Evolutionary conservation across 2,113 vertebrate species (phyloP).

Genomic region (Ochotona curzoniae): DNA sequence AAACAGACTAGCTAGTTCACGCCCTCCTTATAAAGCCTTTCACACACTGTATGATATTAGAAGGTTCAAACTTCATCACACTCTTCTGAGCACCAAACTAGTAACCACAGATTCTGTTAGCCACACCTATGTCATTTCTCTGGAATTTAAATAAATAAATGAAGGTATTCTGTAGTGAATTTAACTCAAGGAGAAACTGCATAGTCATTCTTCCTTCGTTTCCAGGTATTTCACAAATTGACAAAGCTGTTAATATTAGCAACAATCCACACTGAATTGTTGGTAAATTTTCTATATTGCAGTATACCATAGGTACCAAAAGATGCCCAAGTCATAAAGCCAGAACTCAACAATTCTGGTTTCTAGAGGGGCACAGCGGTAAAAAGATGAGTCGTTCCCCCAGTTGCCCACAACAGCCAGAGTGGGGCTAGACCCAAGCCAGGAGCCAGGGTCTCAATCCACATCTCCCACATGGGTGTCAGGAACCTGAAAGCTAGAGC

Average conservation of each 20-base stretch:
- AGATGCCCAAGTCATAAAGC: neutral
- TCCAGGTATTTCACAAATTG: conserved; percentile 46
- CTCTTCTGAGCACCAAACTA: neutral
- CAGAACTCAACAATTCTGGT: neutral
- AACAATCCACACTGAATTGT: neutral
- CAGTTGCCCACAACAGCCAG: too few species aligned
- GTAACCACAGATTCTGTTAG: conserved; percentile 25
- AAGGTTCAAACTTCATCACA: neutral
- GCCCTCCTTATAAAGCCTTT: neutral
- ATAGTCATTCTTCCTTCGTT: conserved; percentile 30
- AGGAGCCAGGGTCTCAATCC: too few species aligned
- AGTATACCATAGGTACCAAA: neutral
- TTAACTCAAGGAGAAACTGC: conserved; percentile 42
- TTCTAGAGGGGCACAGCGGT: too few species aligned
- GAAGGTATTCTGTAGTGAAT: conserved; percentile 12
- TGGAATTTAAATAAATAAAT: neutral
- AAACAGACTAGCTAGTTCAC: conserved; percentile 15
- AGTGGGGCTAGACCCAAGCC: too few species aligned
- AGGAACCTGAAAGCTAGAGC: too few species aligned
- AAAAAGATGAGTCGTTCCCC: too few species aligned
- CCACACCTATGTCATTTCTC: neutral
- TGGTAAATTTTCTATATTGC: neutral
- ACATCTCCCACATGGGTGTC: too few species aligned
- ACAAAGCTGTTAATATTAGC: conserved; percentile 5
- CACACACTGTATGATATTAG: neutral